Evolutionary conservation across 53 echinoderm and acorn worm genomes (phyloP).

Genomic region (Mesocentrotus franciscanus): DNA sequence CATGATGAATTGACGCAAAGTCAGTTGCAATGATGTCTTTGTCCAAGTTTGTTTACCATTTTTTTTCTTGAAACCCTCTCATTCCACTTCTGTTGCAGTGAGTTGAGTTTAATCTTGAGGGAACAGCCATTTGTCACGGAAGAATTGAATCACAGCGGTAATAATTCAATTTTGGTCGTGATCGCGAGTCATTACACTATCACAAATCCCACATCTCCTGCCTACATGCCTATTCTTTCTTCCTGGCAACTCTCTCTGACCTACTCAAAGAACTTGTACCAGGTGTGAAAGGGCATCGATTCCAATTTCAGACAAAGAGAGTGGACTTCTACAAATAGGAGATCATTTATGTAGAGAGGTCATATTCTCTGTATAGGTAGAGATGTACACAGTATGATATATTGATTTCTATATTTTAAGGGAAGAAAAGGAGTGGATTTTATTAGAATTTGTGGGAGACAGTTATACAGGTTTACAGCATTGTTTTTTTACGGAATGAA

Average conservation of each 20-base stretch:
- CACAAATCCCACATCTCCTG: slow-evolving; percentile 46
- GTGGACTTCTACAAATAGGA: neutral
- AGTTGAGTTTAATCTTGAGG: slow-evolving; percentile 51
- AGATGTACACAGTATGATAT: neutral
- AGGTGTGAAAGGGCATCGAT: neutral
- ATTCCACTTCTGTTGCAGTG: neutral
- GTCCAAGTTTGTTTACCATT: slow-evolving; percentile 23
- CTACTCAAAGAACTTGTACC: neutral
- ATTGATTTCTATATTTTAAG: neutral
- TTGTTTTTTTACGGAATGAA: too few relatives aligned
- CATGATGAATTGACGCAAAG: slow-evolving; percentile 10
- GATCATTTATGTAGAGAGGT: neutral
- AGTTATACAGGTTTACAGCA: too few relatives aligned
- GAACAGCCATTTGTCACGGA: slow-evolving; percentile 70
- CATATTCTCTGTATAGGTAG: neutral
- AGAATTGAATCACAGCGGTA: slow-evolving; percentile 67
- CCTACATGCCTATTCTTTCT: slow-evolving; percentile 8
- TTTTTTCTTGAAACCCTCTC: neutral
- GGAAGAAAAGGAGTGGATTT: neutral
- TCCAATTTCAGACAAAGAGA: neutral
- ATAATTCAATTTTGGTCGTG: slow-evolving; percentile 61
- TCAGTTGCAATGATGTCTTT: slow-evolving; percentile 34
- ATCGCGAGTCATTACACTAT: slow-evolving; percentile 63
- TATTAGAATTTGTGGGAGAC: too few relatives aligned
- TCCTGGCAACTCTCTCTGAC: neutral